Percentiles rank a stretch among this genome's conserved stretches.
Conservation (phyloP, 2,113 vertebrate genomes). For the Centropristis striata region DNA sequence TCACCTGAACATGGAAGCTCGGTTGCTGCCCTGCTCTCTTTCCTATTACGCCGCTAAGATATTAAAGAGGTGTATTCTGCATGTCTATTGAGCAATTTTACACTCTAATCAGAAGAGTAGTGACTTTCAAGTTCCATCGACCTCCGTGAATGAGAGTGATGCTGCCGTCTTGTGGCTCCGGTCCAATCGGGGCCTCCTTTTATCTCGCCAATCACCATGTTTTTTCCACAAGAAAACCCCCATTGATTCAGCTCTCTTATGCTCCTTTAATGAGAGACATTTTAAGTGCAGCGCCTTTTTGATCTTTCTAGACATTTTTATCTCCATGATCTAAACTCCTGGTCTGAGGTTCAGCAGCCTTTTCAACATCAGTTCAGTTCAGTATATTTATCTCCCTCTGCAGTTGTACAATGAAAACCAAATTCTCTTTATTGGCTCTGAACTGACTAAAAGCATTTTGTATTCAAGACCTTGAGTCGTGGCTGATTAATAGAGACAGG, state of each 20-base stretch:
- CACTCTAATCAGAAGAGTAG: conserved; percentile 49
- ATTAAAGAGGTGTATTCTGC: conserved; percentile 45
- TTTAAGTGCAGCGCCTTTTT: conserved; percentile 59
- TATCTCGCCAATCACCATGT: conserved; percentile 66
- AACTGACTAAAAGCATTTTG: conserved; percentile 11
- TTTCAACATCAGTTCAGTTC: conserved; percentile 41
- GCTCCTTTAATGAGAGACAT: conserved; percentile 63
- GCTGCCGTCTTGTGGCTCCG: conserved; percentile 36
- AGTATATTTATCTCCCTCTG: conserved; percentile 21
- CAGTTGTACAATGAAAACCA: conserved; percentile 11
- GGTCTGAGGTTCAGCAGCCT: conserved; percentile 32
- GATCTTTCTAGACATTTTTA: conserved; percentile 64
- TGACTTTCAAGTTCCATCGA: conserved; percentile 64
- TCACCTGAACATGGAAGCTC: conserved; percentile 23
- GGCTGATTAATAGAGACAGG: conserved; percentile 21
- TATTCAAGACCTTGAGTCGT: conserved; percentile 27
- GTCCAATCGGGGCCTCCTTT: conserved; percentile 54
- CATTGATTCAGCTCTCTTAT: conserved; percentile 64
- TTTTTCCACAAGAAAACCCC: conserved; percentile 51
- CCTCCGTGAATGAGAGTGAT: conserved; percentile 45
- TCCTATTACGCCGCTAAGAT: conserved; percentile 17
- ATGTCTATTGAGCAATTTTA: conserved; percentile 50
- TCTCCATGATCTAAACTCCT: conserved; percentile 47
- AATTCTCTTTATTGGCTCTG: conserved; percentile 28
- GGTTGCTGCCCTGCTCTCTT: conserved; percentile 9